These are phyloP conservation scores for Hylyphantes graminicola DNA, from an alignment of 1,140 invertebrate species.

Conservation along the genomic window DNA sequence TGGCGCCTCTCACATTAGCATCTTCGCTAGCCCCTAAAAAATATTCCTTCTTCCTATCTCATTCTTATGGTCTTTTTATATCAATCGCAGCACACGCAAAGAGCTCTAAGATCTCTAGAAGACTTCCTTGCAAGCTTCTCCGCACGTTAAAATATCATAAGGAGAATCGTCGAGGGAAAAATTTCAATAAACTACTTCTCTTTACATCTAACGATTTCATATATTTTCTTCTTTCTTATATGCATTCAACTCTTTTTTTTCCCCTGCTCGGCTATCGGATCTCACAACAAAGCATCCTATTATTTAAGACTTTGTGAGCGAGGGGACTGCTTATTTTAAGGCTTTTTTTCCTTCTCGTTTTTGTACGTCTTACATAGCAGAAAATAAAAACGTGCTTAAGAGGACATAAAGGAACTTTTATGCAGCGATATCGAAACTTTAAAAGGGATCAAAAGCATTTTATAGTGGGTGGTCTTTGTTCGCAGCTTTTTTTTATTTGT, in stretches of 20 bases:
- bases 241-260: conserved; percentile 7
- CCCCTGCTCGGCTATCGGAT: background rate
- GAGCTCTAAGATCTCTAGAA: too few species aligned
- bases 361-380: conserved; percentile 38
- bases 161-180: too few species aligned
- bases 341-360: background rate
- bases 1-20: too few species aligned
- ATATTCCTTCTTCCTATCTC: too few species aligned
- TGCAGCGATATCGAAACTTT: background rate
- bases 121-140: too few species aligned
- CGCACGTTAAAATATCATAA: too few species aligned
- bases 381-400: conserved; percentile 51
- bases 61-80: too few species aligned
- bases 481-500: conserved; percentile 9
- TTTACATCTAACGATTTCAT: too few species aligned
- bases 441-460: conserved; percentile 23
- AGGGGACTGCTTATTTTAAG: conserved; percentile 9
- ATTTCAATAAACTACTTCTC: too few species aligned
- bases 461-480: conserved; percentile 14
- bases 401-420: conserved; percentile 22
- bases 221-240: background rate
- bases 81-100: too few species aligned
- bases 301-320: conserved; percentile 28
- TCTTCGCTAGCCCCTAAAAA: too few species aligned
- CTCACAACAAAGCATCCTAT: conserved; percentile 9